Evolutionary conservation across 1,140 invertebrate species (phyloP).

Genomic region (Drosophila pandora): DNA sequence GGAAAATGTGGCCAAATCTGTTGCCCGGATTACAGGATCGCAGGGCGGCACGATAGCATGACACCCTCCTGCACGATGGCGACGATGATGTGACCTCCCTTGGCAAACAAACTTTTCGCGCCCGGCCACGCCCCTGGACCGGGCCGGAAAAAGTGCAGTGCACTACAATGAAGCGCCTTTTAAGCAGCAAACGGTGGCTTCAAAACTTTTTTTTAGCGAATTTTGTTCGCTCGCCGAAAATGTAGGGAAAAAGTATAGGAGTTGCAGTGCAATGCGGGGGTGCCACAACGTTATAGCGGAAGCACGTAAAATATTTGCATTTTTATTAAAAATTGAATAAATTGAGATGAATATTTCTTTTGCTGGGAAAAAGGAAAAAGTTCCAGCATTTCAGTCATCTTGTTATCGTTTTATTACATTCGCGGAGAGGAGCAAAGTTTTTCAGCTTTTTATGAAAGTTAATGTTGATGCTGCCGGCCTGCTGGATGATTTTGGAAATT

Average conservation of each 20-base stretch:
- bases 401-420: slow-evolving; percentile 65
- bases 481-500: slow-evolving; percentile 58
- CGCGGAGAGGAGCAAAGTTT: slow-evolving; percentile 42
- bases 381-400: slow-evolving; percentile 17
- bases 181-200: slow-evolving; percentile 46
- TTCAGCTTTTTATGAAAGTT: slow-evolving; percentile 67
- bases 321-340: slow-evolving; percentile 77
- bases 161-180: slow-evolving; percentile 59
- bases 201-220: slow-evolving; percentile 39
- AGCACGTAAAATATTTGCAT: slow-evolving; percentile 66
- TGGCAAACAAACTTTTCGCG: slow-evolving; percentile 59
- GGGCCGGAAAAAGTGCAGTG: slow-evolving; percentile 44
- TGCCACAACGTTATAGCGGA: slow-evolving; percentile 20
- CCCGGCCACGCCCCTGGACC: slow-evolving; percentile 22
- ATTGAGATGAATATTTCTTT: slow-evolving; percentile 52
- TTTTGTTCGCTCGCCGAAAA: slow-evolving; percentile 22
- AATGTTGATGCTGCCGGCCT: slow-evolving; percentile 49
- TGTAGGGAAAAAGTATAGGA: slow-evolving; percentile 19
- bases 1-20: slow-evolving; percentile 72
- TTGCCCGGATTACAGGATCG: slow-evolving; percentile 60
- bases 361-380: slow-evolving; percentile 15
- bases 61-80: slow-evolving; percentile 24
- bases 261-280: slow-evolving; percentile 28
- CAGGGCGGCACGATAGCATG: neutral
- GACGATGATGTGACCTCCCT: slow-evolving; percentile 45